Conservation (phyloP, 1,140 invertebrate genomes). For the Ridgeia piscesae region DNA sequence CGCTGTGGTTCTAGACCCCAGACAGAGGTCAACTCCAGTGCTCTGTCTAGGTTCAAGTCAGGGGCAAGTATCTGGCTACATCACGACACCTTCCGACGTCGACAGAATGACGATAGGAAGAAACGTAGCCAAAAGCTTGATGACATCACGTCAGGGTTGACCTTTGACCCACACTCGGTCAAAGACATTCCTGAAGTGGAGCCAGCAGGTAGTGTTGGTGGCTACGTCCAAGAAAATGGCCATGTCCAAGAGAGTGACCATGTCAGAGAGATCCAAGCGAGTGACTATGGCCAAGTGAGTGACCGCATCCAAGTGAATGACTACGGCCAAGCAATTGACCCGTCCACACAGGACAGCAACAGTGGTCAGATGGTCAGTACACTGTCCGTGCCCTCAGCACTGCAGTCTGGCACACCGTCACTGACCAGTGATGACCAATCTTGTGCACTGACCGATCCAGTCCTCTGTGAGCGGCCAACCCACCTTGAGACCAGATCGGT, state of each 20-base stretch:
- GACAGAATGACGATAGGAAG: background rate
- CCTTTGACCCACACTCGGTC: background rate
- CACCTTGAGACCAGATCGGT: background rate
- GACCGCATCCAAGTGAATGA: background rate
- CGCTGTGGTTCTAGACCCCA: background rate
- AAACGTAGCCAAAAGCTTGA: background rate
- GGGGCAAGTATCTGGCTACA: background rate
- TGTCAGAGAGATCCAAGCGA: background rate
- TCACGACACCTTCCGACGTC: background rate
- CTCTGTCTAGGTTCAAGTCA: background rate
- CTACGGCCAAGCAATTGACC: too few species aligned
- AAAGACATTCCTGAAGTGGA: background rate
- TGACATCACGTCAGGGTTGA: background rate
- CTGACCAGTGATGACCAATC: background rate
- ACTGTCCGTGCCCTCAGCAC: background rate
- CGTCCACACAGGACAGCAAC: background rate
- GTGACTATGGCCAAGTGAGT: background rate
- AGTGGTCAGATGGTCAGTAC: background rate
- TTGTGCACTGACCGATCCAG: background rate
- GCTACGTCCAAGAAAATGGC: background rate
- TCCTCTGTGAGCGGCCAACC: background rate
- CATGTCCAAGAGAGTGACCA: background rate
- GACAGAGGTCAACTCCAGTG: background rate
- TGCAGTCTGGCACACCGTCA: background rate
- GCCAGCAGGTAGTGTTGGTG: background rate